Evolutionary conservation across 2,888 invertebrate species (phyloP).

Genomic region (Trissolcus brochymenae): DNA sequence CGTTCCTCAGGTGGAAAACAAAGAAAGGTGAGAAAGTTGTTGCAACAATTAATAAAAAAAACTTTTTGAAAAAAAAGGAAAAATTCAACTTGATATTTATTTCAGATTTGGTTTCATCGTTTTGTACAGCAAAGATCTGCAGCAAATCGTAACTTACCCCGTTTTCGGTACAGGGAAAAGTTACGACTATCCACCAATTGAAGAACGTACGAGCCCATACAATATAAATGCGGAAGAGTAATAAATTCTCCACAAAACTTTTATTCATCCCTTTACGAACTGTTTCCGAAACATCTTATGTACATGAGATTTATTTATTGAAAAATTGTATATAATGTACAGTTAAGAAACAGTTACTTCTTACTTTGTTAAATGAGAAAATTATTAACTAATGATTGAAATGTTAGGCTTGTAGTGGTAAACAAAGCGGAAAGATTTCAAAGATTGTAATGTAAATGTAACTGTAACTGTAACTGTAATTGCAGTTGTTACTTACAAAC

Average conservation of each 20-base stretch:
- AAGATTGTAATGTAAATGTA: too few species aligned
- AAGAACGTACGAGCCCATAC: constrained; percentile 18
- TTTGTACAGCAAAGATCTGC: constrained; percentile 7
- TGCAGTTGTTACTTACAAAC: too few species aligned
- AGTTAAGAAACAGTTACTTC: too few species aligned
- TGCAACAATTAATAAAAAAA: background rate
- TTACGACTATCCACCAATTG: constrained; percentile 19
- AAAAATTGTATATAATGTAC: too few species aligned
- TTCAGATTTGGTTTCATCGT: constrained; percentile 22
- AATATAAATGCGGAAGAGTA: constrained; percentile 15
- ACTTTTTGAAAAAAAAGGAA: background rate
- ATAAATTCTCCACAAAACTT: background rate
- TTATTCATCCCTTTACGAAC: too few species aligned
- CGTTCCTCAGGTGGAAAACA: constrained; percentile 1
- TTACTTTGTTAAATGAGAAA: too few species aligned
- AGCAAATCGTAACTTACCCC: constrained; percentile 20
- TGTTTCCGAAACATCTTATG: too few species aligned
- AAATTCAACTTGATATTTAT: background rate
- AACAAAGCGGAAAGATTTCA: too few species aligned
- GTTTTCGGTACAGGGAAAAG: constrained; percentile 9
- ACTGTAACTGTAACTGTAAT: too few species aligned
- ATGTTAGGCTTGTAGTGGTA: too few species aligned
- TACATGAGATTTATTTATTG: too few species aligned
- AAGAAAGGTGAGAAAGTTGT: constrained; percentile 9
- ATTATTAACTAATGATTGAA: too few species aligned